Evolutionary conservation across 1,140 invertebrate genomes (phyloP), one percentile per base, ranked within the genome.

Genomic region (honey bee (Apis mellifera)): DNA sequence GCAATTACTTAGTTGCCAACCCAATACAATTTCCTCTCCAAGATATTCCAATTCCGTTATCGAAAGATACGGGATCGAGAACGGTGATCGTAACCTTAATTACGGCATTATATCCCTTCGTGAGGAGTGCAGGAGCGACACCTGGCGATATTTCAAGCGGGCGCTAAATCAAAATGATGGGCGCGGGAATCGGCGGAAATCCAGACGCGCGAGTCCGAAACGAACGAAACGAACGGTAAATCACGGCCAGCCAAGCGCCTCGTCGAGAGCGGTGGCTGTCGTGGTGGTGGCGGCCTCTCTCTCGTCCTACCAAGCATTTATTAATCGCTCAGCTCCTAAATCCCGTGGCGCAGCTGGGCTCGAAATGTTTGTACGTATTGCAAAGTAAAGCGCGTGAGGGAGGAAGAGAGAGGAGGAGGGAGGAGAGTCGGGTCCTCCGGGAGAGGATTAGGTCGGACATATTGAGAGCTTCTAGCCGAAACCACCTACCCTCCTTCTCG

Each of bases 381-480:
- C 88, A 86, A 89, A 89, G 87, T 89, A 89, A 89, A 89, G 83
- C 74, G 83, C 73, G 72, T 75, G 66, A 71, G 76, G 68, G 68
- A 75, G 32, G 32, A 5, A 7, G 4, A 0, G 78, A 68, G 68
- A 76, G 77, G 80, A 78, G 78, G n/a, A n/a, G n/a, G n/a, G n/a
- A n/a, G n/a, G n/a, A n/a, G n/a, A n/a, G 80, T 64, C 73, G 66
- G 71, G 87, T 85, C 88, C 88, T 89, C 88, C 48, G 88, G 87
- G 88, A 86, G 86, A 85, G 84, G 89, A 92, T 91, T 92, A 92
- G 90, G 89, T 91, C 88, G 89, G 91, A 92, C 90, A 92, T 92
- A 92, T 92, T 92, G 91, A 92, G 90, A 91, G 91, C 90, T 90
- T 82, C 89, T 83, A 86, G 84, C 90, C 90, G 86, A 89, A 87